Base-by-base conservation (phyloP, 1,140 invertebrate genomes). In the Venturia canescens region DNA sequence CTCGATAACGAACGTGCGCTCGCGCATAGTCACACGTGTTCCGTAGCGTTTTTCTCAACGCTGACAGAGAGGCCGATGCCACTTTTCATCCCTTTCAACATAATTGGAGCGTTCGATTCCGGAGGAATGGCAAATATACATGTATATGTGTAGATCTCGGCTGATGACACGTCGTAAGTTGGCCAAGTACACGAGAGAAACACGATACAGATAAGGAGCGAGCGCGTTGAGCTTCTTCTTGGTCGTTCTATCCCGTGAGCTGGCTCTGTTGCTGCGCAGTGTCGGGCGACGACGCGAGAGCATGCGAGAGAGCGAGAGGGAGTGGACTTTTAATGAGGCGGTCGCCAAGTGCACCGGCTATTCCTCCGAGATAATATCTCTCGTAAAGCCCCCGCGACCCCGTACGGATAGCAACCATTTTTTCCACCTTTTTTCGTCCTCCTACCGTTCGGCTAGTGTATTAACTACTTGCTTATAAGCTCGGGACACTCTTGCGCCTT, bases 241-340 rank as follows among this genome's bases (percentile, higher is more conserved):
- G 2, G 11, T 60, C 72, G 27, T 60, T 76, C 72, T 21, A 57
- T 76, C 38, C 72, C n/a, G n/a, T n/a, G n/a, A n/a, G n/a, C n/a
- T n/a, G n/a, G n/a, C n/a, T n/a, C n/a, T n/a, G n/a, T n/a, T n/a
- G n/a, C n/a, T n/a, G n/a, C n/a, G n/a, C 50, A n/a, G 50, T 18
- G 50, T n/a, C 13, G n/a, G 11, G 31, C 57, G 78, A 60, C 74
- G 27, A 60, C 60, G 31, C 29, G 50, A 26, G 21, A 27, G 34
- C 27, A 18, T 38, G 67, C 18, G 27, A 53, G 50, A 53, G 50
- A 53, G 50, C 18, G 50, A 53, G n/a, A 18, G 50, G 60, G 60
- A 63, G 80, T 80, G 75, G 80, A 85, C 81, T 86, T 87, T 87
- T 87, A 87, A 87, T 86, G 84, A 87, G 85, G 83, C 53, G 77